Evolutionary conservation across 2,888 invertebrate genomes (phyloP).

Genomic region (Cataglyphis cursor): DNA sequence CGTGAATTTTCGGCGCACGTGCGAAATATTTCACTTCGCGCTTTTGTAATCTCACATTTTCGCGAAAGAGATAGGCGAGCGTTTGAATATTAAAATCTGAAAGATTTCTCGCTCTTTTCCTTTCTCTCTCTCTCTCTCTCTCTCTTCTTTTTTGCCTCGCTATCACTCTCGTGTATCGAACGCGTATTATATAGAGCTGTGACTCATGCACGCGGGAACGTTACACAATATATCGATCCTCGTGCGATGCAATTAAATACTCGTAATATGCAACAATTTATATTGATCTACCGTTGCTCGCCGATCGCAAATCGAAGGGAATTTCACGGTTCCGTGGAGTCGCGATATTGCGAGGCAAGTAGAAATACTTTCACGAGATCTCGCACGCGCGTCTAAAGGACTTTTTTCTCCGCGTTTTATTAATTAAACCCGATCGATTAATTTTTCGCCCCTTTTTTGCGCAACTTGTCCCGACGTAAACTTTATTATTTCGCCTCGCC

Average conservation of each 20-base stretch:
- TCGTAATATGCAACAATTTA: slow-evolving; percentile 75
- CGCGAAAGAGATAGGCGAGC: slow-evolving; percentile 19
- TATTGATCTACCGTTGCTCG: slow-evolving; percentile 71
- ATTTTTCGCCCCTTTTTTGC: slow-evolving; percentile 61
- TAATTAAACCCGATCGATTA: slow-evolving; percentile 68
- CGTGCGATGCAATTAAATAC: slow-evolving; percentile 72
- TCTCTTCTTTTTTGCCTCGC: background rate
- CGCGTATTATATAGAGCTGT: slow-evolving; percentile 37
- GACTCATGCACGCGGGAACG: slow-evolving; percentile 63
- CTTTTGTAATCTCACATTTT: background rate
- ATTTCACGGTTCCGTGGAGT: slow-evolving; percentile 73
- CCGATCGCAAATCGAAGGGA: slow-evolving; percentile 72
- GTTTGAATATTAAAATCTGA: slow-evolving; percentile 60
- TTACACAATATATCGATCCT: slow-evolving; percentile 66
- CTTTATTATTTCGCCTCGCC: slow-evolving; percentile 43
- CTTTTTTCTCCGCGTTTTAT: slow-evolving; percentile 47
- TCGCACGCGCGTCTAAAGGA: slow-evolving; percentile 18
- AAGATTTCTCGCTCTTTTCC: slow-evolving; percentile 34
- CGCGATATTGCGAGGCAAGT: slow-evolving; percentile 63
- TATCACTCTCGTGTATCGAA: background rate
- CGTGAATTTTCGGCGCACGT: slow-evolving; percentile 35
- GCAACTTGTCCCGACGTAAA: slow-evolving; percentile 45
- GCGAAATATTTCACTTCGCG: slow-evolving; percentile 49
- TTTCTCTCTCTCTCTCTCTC: background rate
- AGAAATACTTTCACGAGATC: slow-evolving; percentile 69